Conservation (phyloP, 2,113 vertebrate genomes). For the Apus apus region DNA sequence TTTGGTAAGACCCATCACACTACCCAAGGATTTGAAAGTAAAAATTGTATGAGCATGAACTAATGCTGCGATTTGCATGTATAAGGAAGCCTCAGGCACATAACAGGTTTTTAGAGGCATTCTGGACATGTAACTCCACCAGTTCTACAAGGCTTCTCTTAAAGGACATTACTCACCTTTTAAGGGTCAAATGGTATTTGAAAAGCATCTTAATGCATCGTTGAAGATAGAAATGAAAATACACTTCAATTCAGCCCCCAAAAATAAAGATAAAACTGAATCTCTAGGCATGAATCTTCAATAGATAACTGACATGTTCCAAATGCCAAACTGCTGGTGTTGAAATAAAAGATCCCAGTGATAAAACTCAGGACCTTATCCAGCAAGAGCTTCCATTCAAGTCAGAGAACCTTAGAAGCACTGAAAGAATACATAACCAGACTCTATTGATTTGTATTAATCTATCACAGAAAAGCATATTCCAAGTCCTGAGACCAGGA, state of each 20-base stretch:
- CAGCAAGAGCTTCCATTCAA: neutral
- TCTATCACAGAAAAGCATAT: neutral
- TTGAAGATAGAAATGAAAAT: neutral
- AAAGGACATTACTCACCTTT: neutral
- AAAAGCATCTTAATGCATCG: neutral
- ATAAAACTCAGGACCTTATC: neutral
- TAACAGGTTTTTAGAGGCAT: neutral
- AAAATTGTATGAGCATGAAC: neutral
- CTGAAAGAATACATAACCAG: neutral
- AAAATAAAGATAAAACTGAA: constrained; percentile 6
- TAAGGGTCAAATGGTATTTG: neutral
- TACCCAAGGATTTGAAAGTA: neutral
- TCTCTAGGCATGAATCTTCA: neutral
- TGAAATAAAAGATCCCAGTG: neutral
- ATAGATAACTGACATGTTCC: neutral
- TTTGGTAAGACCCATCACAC: neutral
- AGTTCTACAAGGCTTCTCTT: neutral
- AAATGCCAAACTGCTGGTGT: neutral
- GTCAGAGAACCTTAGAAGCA: neutral
- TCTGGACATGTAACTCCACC: neutral
- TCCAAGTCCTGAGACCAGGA: neutral
- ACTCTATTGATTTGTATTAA: neutral
- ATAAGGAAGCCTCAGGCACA: neutral
- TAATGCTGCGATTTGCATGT: neutral
- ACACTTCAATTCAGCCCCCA: neutral